These are phyloP conservation scores for Heterotis niloticus DNA, from an alignment of 2,113 vertebrate genomes.

Conservation along the genomic window DNA sequence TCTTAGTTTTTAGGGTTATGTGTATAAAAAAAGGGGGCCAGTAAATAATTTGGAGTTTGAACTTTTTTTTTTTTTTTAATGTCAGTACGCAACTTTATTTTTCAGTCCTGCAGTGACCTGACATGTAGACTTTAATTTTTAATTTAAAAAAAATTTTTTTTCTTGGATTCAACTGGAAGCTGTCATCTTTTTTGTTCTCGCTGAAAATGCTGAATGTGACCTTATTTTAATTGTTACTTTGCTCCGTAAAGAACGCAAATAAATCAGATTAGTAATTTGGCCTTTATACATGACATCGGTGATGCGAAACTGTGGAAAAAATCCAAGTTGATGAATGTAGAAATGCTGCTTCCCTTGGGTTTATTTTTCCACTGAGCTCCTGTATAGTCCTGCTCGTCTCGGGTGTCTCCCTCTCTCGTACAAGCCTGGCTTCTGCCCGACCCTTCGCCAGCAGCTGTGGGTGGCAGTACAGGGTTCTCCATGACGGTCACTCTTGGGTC, in stretches of 20 bases:
- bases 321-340: conserved; percentile 39
- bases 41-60: not conserved
- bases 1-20: conserved; percentile 6
- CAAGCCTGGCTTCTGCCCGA: conserved; percentile 12
- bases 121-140: conserved; percentile 18
- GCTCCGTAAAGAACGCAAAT: conserved; percentile 20
- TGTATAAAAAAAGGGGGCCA: not conserved
- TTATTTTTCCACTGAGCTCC: conserved; percentile 2
- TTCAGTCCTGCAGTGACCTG: not conserved
- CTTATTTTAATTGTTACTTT: not conserved
- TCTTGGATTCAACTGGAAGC: conserved; percentile 21
- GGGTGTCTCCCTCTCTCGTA: not conserved
- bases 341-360: conserved; percentile 8
- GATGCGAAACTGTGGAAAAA: conserved; percentile 25
- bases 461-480: conserved; percentile 33
- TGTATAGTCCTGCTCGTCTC: conserved; percentile 3
- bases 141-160: too few species aligned
- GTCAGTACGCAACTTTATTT: not conserved
- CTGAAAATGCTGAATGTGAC: conserved; percentile 34
- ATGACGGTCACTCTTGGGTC: conserved; percentile 5
- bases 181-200: conserved; percentile 29
- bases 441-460: not conserved
- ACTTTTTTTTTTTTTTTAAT: conserved; percentile 5
- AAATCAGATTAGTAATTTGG: conserved; percentile 22
- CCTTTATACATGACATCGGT: conserved; percentile 18